Base-by-base conservation (phyloP, 2,797 vertebrate species). In the Podarcis siculus region DNA sequence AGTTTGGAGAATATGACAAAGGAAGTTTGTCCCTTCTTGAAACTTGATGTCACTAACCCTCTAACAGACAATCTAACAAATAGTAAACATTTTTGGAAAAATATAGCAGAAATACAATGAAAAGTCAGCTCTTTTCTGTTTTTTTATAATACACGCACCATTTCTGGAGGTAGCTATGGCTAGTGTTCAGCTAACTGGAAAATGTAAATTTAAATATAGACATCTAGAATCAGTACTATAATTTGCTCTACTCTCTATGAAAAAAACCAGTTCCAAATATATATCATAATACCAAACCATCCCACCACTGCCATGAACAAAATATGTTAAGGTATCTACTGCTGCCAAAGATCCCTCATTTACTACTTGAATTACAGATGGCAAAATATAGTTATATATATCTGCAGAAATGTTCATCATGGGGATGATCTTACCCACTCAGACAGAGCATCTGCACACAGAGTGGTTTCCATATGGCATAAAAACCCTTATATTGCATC, bases 1-100 rank as follows among this genome's bases (percentile, higher is more conserved):
- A 64, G 30, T 7, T 32, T 89, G 35, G 84, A 82, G n/a, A 86
- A 58, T 23, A 85, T 85, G 8, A 73, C 45, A 87, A 91, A 81
- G 76, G 0, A 80, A 27, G 35, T 88, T 85, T 80, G 30, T 71
- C 8, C 58, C 17, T 42, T 77, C 73, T 85, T 21, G 73, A 3
- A 12, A 37, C n/a, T 23, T 42, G n/a, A 77, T 66, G 67, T 64
- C 15, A 55, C 39, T 67, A 86, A 49, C 79, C 49, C 27, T 87
- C 2, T 39, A 10, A 21, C n/a, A 58, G 10, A 2, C 67, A 32
- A 9, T 13, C 1, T 86, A 21, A 88, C 35, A 89, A 42, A 84
- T 85, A n/a, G n/a, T 81, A 19, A 79, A 45, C 9, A 7, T 61
- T 45, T 39, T 67, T 37, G n/a, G 72, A 66, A 87, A 30, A 23